Base-by-base conservation (phyloP, 1,140 invertebrate genomes). In the Octopus bimaculoides region DNA sequence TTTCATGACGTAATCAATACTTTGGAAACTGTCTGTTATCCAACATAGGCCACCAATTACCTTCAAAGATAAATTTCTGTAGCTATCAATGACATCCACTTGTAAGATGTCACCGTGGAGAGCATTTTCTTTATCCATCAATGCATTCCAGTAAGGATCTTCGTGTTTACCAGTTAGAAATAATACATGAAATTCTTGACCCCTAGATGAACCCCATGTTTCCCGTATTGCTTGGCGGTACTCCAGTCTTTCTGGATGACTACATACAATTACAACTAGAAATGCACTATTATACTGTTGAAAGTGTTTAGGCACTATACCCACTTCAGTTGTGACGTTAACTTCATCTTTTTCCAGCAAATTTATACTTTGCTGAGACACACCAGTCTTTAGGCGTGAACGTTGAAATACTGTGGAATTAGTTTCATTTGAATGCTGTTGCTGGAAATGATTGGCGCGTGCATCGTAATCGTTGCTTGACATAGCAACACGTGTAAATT, bases 11-110 rank as follows among this genome's bases (percentile, higher is more conserved):
- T 92, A 95, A 79, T 92, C 90, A 1, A 92, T 91, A n/a, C 92
- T 88, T 9, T 85, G 82, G 87, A 96, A 97, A 82, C 92, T 90
- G 7, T 88, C 88, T 0, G 91, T 86, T 0, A 92, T 93, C 95
- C 96, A 97, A 83, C 92, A 91, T 26, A 97, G 86, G 0, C 95
- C 95, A 94, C 96, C 96, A 0, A 96, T 86, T 85, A 97, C 95
- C 79, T 88, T 88, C 8, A 83, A 82, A 6, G 87, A 88, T n/a
- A 88, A 79, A 80, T 88, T 88, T 9, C 77, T 71, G 78, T 88
- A 88, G 4, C 81, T 81, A 69, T 88, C 87, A 5, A 77, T 77
- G 77, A 88, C 88, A 78, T 85, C 83, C 8, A 83, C 81, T 54
- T 84, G 83, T 1, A 88, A 52, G 26, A 88, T 84, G 75, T 88